phyloP scores from a whole-genome alignment of 2,888 invertebrate genomes.

The Drosophila kambysellisi region DNA sequence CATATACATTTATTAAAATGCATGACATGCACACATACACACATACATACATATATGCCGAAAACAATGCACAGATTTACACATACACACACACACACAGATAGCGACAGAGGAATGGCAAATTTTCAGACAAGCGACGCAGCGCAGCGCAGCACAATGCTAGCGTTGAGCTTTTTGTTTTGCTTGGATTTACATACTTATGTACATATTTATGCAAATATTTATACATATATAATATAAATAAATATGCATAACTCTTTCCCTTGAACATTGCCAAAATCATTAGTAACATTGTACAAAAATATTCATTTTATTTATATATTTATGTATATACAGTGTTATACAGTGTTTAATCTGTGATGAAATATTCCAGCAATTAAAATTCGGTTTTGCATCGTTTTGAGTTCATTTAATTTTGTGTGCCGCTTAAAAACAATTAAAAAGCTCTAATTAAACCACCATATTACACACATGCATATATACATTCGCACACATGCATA shows the following conservation, averaged over 20 bases:
- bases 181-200: slow-evolving; percentile 60
- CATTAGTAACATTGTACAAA: background rate
- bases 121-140: slow-evolving; percentile 60
- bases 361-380: background rate
- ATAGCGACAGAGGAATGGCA: slow-evolving; percentile 24
- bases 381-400: background rate
- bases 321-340: background rate
- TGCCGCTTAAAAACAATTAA: background rate
- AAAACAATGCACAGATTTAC: slow-evolving; percentile 54
- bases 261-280: slow-evolving; percentile 21
- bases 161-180: slow-evolving; percentile 51
- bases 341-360: background rate
- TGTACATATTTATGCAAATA: slow-evolving; percentile 15
- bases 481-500: background rate
- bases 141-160: slow-evolving; percentile 38
- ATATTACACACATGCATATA: background rate
- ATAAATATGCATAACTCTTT: slow-evolving; percentile 19
- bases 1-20: slow-evolving; percentile 26
- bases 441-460: background rate
- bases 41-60: slow-evolving; percentile 31
- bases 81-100: slow-evolving; percentile 7
- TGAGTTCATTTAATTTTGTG: background rate
- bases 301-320: background rate
- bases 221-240: background rate
- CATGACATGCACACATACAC: slow-evolving; percentile 21